These are phyloP conservation scores for Mactromeris polynyma DNA, from an alignment of 2,888 invertebrate species.

Conservation along the genomic window DNA sequence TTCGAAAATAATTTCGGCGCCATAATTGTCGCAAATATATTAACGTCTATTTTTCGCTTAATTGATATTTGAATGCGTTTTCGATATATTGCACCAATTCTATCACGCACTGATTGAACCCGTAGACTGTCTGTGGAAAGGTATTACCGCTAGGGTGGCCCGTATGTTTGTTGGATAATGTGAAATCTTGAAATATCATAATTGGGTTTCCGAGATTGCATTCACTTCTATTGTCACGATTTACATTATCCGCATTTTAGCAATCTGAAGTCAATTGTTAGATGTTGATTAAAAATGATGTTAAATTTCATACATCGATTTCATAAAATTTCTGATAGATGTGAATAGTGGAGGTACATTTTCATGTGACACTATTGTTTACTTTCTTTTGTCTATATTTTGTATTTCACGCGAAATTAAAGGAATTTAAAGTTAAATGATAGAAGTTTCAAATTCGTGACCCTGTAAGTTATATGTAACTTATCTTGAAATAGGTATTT, in stretches of 20 bases:
- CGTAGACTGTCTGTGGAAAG: neutral
- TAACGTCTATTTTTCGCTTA: conserved; percentile 10
- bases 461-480: too few species aligned
- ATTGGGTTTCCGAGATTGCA: neutral
- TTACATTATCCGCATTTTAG: neutral
- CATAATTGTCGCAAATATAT: neutral
- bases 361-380: neutral
- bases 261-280: neutral
- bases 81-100: conserved; percentile 1
- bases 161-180: neutral
- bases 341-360: neutral
- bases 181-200: neutral
- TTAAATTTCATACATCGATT: neutral
- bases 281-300: neutral
- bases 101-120: conserved; percentile 8
- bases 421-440: neutral
- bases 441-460: neutral
- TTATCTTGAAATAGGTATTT: neutral
- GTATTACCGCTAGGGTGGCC: neutral
- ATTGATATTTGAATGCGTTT: conserved; percentile 28
- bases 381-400: neutral
- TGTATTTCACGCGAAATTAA: neutral
- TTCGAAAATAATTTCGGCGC: conserved; percentile 21
- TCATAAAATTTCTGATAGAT: neutral
- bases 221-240: neutral